Evolutionary conservation across 2,888 invertebrate genomes (phyloP).

Genomic region (Aporophyla lueneburgensis): DNA sequence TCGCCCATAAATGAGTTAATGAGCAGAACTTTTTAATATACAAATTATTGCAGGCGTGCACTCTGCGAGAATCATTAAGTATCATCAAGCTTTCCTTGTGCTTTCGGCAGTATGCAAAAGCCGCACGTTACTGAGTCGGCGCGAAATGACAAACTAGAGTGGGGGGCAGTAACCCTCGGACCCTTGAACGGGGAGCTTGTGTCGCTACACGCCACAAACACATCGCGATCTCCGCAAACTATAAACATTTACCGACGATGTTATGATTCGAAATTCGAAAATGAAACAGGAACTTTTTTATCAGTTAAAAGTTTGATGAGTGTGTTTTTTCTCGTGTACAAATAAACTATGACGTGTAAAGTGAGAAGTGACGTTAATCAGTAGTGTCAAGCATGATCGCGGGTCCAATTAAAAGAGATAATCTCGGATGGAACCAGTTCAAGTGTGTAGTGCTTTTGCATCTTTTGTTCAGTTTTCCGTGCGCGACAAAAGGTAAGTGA

Average conservation of each 20-base stretch:
- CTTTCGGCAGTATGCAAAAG: constrained; percentile 78
- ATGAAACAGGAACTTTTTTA: constrained; percentile 47
- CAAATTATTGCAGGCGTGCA: constrained; percentile 63
- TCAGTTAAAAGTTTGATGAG: constrained; percentile 27
- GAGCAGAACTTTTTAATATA: constrained; percentile 44
- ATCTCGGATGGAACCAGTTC: constrained; percentile 86
- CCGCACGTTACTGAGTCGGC: constrained; percentile 86
- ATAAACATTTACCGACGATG: constrained; percentile 67
- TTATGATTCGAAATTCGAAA: constrained; percentile 47
- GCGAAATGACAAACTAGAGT: constrained; percentile 86
- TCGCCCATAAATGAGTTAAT: constrained; percentile 26
- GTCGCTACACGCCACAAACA: constrained; percentile 77
- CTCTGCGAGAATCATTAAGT: constrained; percentile 73
- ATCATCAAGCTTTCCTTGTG: constrained; percentile 74
- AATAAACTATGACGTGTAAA: constrained; percentile 75
- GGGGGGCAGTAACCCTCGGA: constrained; percentile 87
- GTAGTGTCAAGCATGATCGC: constrained; percentile 87
- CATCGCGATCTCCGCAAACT: constrained; percentile 86
- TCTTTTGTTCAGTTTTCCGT: constrained; percentile 82
- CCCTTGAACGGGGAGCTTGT: constrained; percentile 82
- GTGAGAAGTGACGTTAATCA: constrained; percentile 79
- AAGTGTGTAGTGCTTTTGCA: constrained; percentile 84
- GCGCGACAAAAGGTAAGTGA: constrained; percentile 81
- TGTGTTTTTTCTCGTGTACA: constrained; percentile 47
- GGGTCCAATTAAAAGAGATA: constrained; percentile 85